Base-by-base conservation (phyloP, 1,140 invertebrate species). In the Limonius californicus region DNA sequence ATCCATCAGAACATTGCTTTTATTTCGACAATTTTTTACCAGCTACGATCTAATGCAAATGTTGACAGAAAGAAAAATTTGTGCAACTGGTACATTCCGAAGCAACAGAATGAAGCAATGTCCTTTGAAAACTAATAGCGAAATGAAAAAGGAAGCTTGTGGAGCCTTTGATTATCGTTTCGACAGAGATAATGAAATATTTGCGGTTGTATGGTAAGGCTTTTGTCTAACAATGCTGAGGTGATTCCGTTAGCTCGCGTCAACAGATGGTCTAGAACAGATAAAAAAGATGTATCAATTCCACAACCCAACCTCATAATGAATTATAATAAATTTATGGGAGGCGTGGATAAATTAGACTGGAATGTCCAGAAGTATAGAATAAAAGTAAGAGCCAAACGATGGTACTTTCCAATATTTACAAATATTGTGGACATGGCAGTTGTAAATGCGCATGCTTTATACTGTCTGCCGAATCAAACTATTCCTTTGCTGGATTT, bases 321-420 rank as follows among this genome's bases (percentile, higher is more conserved):
- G 8, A 39, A 57, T 12, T 16, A 39, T 1, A 57, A 57, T 8
- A 55, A 27, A 30, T 55, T 16, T 30, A 55, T 23, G 27, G 14
- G 15, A 9, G 35, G 35, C 7, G 27, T 55, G 8, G 45, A 50
- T 50, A 50, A 16, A 16, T 16, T 50, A 16, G 45, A 50, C 14
- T 19, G 45, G 12, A 14, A 39, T 39, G 54, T 55, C 30, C 54
- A 55, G 15, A 55, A 42, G 16, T 57, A 57, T 3, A 20, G 56
- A 19, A 57, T 57, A 18, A 57, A 57, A 57, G 12, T 57, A 12
- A 9, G 56, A 20, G 56, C 12, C 12, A 39, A 42, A 12, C 42
- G 43, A 27, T 57, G 56, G 39, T 57, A 57, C 30, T 57, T 57
- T 42, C 56, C 32, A n/a, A 19, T 57, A 19, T 57, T 57, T 42